These are phyloP conservation scores for Cheilosia impressa DNA, from an alignment of 2,888 invertebrate species.

Conservation along the genomic window DNA sequence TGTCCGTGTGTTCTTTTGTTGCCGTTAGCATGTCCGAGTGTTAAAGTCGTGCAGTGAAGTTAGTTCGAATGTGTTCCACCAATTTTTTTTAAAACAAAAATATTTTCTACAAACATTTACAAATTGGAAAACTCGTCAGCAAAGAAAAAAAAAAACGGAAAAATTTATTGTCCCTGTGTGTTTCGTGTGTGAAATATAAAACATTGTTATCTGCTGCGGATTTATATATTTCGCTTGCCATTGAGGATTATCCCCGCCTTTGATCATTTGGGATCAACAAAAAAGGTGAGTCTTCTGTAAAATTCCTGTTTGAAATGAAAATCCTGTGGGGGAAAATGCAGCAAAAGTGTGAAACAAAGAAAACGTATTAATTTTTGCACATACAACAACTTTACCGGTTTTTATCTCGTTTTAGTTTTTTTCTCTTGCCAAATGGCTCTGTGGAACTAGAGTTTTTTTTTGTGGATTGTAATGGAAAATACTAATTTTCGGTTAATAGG, in stretches of 20 bases:
- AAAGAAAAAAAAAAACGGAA: slow-evolving; percentile 14
- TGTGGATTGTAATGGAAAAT: slow-evolving; percentile 5
- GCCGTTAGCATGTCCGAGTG: slow-evolving; percentile 75
- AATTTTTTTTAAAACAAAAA: slow-evolving; percentile 40
- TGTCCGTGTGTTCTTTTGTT: slow-evolving; percentile 72
- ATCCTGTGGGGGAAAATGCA: background rate
- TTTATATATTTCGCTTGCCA: slow-evolving; percentile 29
- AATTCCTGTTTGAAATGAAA: slow-evolving; percentile 1
- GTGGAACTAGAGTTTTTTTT: background rate
- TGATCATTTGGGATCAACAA: slow-evolving; percentile 55
- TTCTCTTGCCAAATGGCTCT: background rate
- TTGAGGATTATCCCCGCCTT: slow-evolving; percentile 68
- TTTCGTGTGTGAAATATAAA: slow-evolving; percentile 56
- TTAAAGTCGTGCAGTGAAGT: slow-evolving; percentile 65
- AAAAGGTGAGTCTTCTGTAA: slow-evolving; percentile 53
- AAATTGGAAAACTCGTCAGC: slow-evolving; percentile 23
- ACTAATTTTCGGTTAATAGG: background rate
- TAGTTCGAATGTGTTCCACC: slow-evolving; percentile 51
- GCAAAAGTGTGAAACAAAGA: slow-evolving; percentile 41
- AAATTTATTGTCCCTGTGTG: slow-evolving; percentile 46
- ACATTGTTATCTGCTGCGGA: slow-evolving; percentile 29
- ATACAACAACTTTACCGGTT: slow-evolving; percentile 60
- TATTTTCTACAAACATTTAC: slow-evolving; percentile 13
- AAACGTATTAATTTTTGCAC: slow-evolving; percentile 16
- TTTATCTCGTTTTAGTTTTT: slow-evolving; percentile 20